Evolutionary conservation across 2,888 invertebrate species (phyloP).

Genomic region (Copidosoma aretas): DNA sequence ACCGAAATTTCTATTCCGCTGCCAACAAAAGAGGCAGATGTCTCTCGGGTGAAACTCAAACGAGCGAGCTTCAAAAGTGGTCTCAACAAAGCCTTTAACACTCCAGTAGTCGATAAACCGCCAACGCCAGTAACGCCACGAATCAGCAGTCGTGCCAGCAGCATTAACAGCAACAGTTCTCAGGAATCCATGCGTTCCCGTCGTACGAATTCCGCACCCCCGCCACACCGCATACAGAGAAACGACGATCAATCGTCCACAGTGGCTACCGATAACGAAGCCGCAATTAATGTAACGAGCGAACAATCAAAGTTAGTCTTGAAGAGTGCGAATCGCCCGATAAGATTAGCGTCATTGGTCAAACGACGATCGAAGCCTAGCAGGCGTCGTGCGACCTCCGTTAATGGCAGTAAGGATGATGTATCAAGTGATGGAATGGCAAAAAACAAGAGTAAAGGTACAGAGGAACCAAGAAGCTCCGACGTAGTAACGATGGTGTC

Average conservation of each 20-base stretch:
- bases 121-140: constrained; percentile 34
- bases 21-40: constrained; percentile 26
- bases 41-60: constrained; percentile 48
- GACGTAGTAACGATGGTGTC: constrained; percentile 73
- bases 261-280: constrained; percentile 46
- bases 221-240: constrained; percentile 41
- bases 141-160: constrained; percentile 8
- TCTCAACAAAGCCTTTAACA: constrained; percentile 53
- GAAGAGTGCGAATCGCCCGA: constrained; percentile 39
- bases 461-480: constrained; percentile 42
- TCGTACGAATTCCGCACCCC: constrained; percentile 54
- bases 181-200: constrained; percentile 8
- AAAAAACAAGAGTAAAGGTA: constrained; percentile 39
- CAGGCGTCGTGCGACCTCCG: constrained; percentile 43
- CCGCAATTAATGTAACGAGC: neutral
- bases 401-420: constrained; percentile 45
- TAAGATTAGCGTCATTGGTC: constrained; percentile 53
- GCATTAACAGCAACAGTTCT: neutral
- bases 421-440: constrained; percentile 39
- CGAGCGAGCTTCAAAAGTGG: constrained; percentile 55
- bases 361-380: constrained; percentile 54
- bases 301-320: no score
- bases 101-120: constrained; percentile 44
- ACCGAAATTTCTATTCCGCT: neutral
- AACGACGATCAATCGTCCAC: constrained; percentile 42